A percentile compares a stretch with the other conserved stretches of the same genome.
phyloP scores from a whole-genome alignment of 2,113 vertebrate genomes.

The Corapipo altera region DNA sequence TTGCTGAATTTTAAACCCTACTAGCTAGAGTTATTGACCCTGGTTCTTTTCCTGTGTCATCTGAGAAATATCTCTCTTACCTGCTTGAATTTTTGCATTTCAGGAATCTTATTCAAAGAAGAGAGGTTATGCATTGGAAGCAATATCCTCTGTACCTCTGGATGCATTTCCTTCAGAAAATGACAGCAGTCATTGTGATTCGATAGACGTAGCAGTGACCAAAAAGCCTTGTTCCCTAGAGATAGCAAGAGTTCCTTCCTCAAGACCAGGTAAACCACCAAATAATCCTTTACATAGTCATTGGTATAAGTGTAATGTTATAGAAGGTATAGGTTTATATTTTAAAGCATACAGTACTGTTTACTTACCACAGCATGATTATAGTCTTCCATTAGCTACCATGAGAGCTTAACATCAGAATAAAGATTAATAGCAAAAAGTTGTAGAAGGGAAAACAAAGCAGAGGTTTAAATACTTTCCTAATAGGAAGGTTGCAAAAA shows the following conservation, averaged over 20 bases:
- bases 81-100: conserved; percentile 45
- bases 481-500: background rate
- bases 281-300: background rate
- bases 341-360: conserved; percentile 45
- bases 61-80: conserved; percentile 8
- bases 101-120: conserved; percentile 86
- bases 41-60: background rate
- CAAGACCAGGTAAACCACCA: conserved; percentile 81
- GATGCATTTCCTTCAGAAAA: conserved; percentile 88
- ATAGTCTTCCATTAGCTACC: background rate
- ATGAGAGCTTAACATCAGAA: background rate
- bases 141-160: conserved; percentile 84
- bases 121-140: conserved; percentile 80
- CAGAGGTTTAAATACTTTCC: background rate
- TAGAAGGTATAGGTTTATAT: conserved; percentile 51
- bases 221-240: conserved; percentile 94
- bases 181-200: conserved; percentile 89
- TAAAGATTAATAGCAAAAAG: background rate
- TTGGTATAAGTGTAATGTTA: background rate
- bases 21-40: background rate
- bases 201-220: conserved; percentile 86
- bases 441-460: background rate
- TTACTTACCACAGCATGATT: background rate
- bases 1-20: background rate
- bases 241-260: conserved; percentile 80